These are phyloP conservation scores for Megaptera novaeangliae DNA, from an alignment of 2,113 vertebrate species.

Conservation along the genomic window DNA sequence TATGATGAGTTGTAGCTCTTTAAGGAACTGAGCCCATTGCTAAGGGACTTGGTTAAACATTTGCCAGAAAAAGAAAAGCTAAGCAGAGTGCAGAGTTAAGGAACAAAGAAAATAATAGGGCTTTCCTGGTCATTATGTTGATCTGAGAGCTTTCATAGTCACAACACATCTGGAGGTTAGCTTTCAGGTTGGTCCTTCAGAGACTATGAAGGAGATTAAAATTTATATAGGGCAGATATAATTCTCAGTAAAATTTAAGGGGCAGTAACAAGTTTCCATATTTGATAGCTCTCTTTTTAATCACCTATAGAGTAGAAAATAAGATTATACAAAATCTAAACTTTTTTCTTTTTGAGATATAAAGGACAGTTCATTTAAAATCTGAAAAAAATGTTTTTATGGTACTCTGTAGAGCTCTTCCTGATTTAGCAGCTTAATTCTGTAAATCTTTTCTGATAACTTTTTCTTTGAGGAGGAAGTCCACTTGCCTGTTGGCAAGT, in stretches of 20 bases:
- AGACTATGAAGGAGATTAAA: slow-evolving; percentile 39
- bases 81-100: slow-evolving; percentile 45
- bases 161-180: slow-evolving; percentile 65
- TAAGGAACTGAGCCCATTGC: slow-evolving; percentile 34
- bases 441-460: neutral
- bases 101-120: slow-evolving; percentile 69
- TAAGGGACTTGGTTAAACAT: slow-evolving; percentile 43
- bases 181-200: slow-evolving; percentile 55
- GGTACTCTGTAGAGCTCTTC: neutral
- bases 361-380: neutral
- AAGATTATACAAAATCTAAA: neutral
- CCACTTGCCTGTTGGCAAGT: neutral
- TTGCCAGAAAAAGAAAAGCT: slow-evolving; percentile 61
- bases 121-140: slow-evolving; percentile 66
- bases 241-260: slow-evolving; percentile 45
- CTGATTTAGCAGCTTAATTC: neutral
- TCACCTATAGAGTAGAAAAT: neutral
- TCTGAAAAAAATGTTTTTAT: neutral
- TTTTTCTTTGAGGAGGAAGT: neutral
- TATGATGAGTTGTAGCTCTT: slow-evolving; percentile 62
- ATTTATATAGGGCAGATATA: slow-evolving; percentile 58
- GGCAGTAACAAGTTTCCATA: neutral
- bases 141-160: slow-evolving; percentile 50
- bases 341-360: neutral
- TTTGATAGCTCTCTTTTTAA: neutral